phyloP scores from a whole-genome alignment of 1,140 invertebrate species.

The Gonioctena quinquepunctata region DNA sequence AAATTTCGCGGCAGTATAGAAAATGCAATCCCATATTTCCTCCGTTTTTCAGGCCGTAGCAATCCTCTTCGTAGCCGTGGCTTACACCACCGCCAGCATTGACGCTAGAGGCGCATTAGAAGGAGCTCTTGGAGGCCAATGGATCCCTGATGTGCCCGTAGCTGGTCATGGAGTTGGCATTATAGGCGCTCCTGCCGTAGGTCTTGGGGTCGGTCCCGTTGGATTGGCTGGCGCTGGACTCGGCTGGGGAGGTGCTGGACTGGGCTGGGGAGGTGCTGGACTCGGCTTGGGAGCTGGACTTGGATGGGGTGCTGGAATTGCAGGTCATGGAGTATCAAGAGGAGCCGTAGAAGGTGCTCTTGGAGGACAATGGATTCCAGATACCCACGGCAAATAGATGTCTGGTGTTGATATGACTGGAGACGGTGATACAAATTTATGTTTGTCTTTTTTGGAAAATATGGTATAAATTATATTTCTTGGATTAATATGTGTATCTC shows the following conservation, averaged over 20 bases:
- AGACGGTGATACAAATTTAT: no score
- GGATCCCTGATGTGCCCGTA: slow-evolving; percentile 20
- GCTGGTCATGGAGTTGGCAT: no score
- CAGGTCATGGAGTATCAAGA: slow-evolving; percentile 5
- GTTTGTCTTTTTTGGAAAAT: no score
- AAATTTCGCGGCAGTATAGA: no score
- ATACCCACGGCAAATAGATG: slow-evolving; percentile 12
- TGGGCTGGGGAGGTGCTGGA: neutral
- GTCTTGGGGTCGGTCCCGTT: no score
- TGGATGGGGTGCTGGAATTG: no score
- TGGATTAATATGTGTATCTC: no score
- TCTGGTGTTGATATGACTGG: slow-evolving; percentile 12
- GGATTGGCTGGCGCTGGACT: no score
- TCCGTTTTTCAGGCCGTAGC: neutral
- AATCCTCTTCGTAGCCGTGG: neutral
- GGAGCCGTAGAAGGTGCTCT: slow-evolving; percentile 15
- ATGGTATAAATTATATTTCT: no score
- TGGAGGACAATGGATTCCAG: slow-evolving; percentile 21
- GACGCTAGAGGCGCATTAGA: neutral
- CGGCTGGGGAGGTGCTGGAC: no score
- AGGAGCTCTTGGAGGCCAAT: slow-evolving; percentile 7
- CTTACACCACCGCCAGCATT: neutral
- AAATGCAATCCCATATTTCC: no score
- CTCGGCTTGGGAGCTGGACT: neutral
- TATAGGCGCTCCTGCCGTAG: no score